Evolutionary conservation across 2,797 vertebrate species (phyloP), one percentile per base, ranked within the genome.

Genomic region (Microcaecilia unicolor): DNA sequence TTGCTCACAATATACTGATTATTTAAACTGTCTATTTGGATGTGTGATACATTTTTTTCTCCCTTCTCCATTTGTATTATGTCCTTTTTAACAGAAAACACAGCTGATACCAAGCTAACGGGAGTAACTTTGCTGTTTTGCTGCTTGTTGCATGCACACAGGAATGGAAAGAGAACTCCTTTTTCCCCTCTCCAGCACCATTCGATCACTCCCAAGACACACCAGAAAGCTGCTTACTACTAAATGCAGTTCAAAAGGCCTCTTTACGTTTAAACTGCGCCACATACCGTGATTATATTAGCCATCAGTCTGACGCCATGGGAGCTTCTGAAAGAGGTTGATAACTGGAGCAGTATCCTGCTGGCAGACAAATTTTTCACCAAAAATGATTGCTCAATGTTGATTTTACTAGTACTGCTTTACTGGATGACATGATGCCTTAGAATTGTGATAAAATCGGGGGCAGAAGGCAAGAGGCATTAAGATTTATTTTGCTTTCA

Each of bases 61-160:
- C 68, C 76, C 69, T 78, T 83, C 62, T 78, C 67, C 78, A 56
- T 74, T 77, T 83, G 70, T 78, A 65, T 83, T 87, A 69, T 81
- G 74, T 68, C 72, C 66, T 77, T 74, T 66, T 76, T 78, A 78
- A 85, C 84, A 83, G 81, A 82, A 81, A 81, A 75, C 85, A 83
- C 82, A 87, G 72, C 85, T 87, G 77, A 82, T 72, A 67, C 72
- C 81, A 67, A 76, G 74, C 82, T 88, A 83, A 87, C 79, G 72
- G 74, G 78, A 82, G 73, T 92, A 85, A 87, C 83, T 85, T 79
- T 84, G 76, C 65, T 87, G 71, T 87, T 86, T 81, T 88, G 78
- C 87, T 88, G 85, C 84, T 92, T 92, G 87, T 92, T 93, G 91
- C 92, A 97, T 94, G 91, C 82, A 78, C 76, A 82, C 78, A 88